Conservation (phyloP, 2,113 vertebrate genomes). For the Ranitomeya variabilis region DNA sequence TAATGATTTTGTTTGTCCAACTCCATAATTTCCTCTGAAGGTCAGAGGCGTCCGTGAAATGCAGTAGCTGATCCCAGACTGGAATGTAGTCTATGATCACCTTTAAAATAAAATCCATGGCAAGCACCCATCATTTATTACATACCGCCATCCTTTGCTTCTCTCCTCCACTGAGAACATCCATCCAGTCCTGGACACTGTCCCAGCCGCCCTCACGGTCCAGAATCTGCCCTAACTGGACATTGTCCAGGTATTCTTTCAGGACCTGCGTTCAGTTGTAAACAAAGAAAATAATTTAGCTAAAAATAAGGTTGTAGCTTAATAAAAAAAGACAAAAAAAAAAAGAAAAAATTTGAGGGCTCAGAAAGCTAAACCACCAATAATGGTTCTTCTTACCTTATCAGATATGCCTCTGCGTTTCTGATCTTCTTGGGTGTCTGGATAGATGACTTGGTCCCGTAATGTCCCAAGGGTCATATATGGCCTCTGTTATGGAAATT, state of each 20-base stretch:
- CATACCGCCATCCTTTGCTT: slow-evolving; percentile 98
- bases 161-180: slow-evolving; percentile 97
- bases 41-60: too few species aligned
- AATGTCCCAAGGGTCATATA: slow-evolving; percentile 97
- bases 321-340: not conserved
- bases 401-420: slow-evolving; percentile 90
- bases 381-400: slow-evolving; percentile 70
- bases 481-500: slow-evolving; percentile 78
- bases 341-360: not conserved
- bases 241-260: slow-evolving; percentile 95
- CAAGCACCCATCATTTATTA: not conserved
- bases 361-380: not conserved
- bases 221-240: slow-evolving; percentile 92
- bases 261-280: slow-evolving; percentile 79
- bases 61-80: too few species aligned
- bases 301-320: too few species aligned
- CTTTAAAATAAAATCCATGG: too few species aligned
- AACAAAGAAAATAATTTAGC: not conserved
- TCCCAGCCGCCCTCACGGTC: slow-evolving; percentile 94
- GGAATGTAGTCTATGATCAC: too few species aligned
- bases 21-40: too few species aligned
- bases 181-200: slow-evolving; percentile 96
- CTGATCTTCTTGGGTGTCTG: slow-evolving; percentile 89
- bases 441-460: slow-evolving; percentile 97
- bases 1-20: too few species aligned